Evolutionary conservation across 1,140 invertebrate genomes (phyloP), one percentile per base, ranked within the genome.

Genomic region (Meloidogyne floridensis): DNA sequence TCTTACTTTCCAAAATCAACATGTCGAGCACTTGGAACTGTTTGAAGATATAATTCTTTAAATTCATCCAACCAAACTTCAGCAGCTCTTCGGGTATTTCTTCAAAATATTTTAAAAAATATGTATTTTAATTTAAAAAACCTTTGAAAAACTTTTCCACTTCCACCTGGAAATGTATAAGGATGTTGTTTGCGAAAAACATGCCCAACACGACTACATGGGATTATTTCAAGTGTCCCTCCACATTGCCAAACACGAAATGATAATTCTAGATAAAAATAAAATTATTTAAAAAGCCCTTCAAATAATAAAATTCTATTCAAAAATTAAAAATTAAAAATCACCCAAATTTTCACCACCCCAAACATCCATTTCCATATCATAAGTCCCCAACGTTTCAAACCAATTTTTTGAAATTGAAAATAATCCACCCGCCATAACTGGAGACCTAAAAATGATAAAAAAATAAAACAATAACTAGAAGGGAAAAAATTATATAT

Each of bases 61-160:
- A 95, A 98, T 90, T 96, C 94, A 72, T 98, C 96, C 91, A 98
- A 93, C 96, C 96, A 98, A 86, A 98, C 96, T 92, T 96, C 95
- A 83, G 95, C 96, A 88, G 97, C 93, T 87, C 96, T 93, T 86
- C 95, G 95, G 93, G 96, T 96, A 93, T 98, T 97, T 54, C 81
- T 71, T 69, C 42, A 54, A 51, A 78, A 20, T 47, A 15, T 7
- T 15, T 59, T 47, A 47, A 47, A 71, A 43, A 3, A 20, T 18
- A 79, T 65, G 32, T 13, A 3, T 13, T 11, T 11, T 5, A 71
- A 65, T 18, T 42, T 42, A 32, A 72, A 72, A 71, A 51, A 89
- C 89, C 84, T 88, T 73, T 89, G 89, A 80, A 88, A 90, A 20
- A 90, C 87, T 75, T 84, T 86, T 69, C 88, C 88, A 80, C 82